Base-by-base conservation (phyloP, 2,888 invertebrate species). In the Pandemis heparana region DNA sequence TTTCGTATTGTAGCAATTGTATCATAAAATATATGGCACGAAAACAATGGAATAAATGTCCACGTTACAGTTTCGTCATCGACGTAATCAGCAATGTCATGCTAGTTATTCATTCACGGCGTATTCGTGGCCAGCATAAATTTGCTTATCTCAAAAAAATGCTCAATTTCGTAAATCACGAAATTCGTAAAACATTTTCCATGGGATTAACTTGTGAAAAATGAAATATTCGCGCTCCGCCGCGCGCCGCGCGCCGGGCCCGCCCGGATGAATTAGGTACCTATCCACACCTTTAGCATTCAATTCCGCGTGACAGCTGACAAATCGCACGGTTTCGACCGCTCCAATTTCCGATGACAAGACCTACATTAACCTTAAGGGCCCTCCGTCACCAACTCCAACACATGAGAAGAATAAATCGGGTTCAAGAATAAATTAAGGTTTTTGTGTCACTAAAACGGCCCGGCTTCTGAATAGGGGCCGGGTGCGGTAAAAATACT, bases 401-500 rank as follows among this genome's bases (percentile, higher is more conserved):
- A 87, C 87, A 85, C 87, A 89, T 81, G 84, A 82, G 87, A 87
- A 87, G 87, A 91, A 91, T 92, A 90, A 91, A 91, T 90, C 88
- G 87, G 85, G 86, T 91, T 91, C 89, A 91, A 90, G 92, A 92
- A 92, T 92, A 92, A 92, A 92, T 93, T 92, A 92, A 91, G 87
- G 89, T 88, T 88, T 90, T 92, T 91, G 89, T 91, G 89, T 84
- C 87, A 85, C 83, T 85, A 85, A 90, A 90, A 89, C 82, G 87
- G 84, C 82, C 85, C 82, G 85, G 80, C 81, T 82, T 83, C 84
- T 87, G 85, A 87, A 86, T 85, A 81, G 81, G 80, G 79, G 77
- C 82, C 78, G 72, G 74, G 61, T 10, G 56, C 53, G 74, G 74
- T 74, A 65, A 70, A 74, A 74, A 74, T 74, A 70, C 74, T 68